These are phyloP conservation scores for Zootoca vivipara DNA, from an alignment of 2,113 vertebrate genomes.

Conservation along the genomic window DNA sequence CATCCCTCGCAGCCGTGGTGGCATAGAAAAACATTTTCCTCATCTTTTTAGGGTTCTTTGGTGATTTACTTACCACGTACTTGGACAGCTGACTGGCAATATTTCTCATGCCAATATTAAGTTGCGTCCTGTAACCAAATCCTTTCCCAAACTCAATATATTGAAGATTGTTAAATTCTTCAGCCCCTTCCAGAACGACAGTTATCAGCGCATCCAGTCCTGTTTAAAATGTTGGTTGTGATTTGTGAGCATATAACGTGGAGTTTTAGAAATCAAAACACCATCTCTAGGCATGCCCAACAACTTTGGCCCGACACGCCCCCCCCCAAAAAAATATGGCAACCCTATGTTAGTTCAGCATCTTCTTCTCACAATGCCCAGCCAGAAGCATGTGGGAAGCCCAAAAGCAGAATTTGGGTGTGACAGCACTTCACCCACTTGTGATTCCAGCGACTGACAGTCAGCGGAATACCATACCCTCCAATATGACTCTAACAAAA, in stretches of 20 bases:
- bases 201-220: slow-evolving; percentile 71
- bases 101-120: slow-evolving; percentile 63
- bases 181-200: slow-evolving; percentile 63
- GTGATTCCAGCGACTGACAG: too few relatives aligned
- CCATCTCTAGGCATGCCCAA: neutral
- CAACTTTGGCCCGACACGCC: too few relatives aligned
- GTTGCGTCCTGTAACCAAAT: slow-evolving; percentile 66
- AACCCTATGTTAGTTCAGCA: too few relatives aligned
- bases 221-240: slow-evolving; percentile 22
- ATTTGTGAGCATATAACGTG: neutral
- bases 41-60: neutral
- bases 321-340: too few relatives aligned
- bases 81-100: slow-evolving; percentile 60
- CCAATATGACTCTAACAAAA: too few relatives aligned
- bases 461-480: too few relatives aligned
- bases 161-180: slow-evolving; percentile 46
- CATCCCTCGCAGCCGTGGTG: too few relatives aligned
- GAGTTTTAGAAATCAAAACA: neutral
- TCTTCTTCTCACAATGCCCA: too few relatives aligned
- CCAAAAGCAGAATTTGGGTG: too few relatives aligned
- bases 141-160: slow-evolving; percentile 75
- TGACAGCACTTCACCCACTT: too few relatives aligned
- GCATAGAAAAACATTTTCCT: too few relatives aligned
- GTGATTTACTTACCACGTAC: slow-evolving; percentile 66
- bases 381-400: too few relatives aligned